These are phyloP conservation scores for Nesoenas mayeri DNA, from an alignment of 2,113 vertebrate genomes.

Conservation along the genomic window DNA sequence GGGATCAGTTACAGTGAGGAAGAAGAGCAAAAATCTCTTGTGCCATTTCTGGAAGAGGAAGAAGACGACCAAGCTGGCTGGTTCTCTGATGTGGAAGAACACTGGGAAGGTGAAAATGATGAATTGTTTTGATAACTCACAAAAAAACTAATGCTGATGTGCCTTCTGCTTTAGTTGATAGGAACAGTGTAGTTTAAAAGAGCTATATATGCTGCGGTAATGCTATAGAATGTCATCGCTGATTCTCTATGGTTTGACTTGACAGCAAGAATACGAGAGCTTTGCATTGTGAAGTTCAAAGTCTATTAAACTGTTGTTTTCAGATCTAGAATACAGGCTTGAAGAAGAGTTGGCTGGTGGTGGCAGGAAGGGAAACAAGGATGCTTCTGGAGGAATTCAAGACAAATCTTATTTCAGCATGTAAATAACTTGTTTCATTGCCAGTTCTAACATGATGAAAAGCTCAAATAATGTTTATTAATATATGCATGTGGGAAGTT, in stretches of 20 bases:
- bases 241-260: background rate
- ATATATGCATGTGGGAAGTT: background rate
- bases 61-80: background rate
- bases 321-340: background rate
- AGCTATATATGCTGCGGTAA: background rate
- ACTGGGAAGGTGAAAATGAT: background rate
- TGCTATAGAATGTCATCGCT: background rate
- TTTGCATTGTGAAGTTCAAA: background rate
- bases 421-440: conserved; percentile 47
- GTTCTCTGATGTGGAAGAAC: background rate
- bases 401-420: background rate
- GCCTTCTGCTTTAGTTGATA: background rate
- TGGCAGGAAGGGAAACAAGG: background rate
- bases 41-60: background rate
- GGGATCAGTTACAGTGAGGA: background rate
- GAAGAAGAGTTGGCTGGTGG: background rate
- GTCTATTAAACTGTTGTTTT: background rate
- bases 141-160: background rate
- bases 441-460: background rate
- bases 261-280: background rate
- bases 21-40: background rate
- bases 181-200: too few species aligned
- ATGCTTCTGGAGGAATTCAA: background rate
- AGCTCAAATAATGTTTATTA: background rate
- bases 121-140: background rate